Percentiles rank a stretch among this genome's conserved stretches.
Evolutionary conservation across 2,888 invertebrate species (phyloP).

Genomic region (Loripinus fragilis): DNA sequence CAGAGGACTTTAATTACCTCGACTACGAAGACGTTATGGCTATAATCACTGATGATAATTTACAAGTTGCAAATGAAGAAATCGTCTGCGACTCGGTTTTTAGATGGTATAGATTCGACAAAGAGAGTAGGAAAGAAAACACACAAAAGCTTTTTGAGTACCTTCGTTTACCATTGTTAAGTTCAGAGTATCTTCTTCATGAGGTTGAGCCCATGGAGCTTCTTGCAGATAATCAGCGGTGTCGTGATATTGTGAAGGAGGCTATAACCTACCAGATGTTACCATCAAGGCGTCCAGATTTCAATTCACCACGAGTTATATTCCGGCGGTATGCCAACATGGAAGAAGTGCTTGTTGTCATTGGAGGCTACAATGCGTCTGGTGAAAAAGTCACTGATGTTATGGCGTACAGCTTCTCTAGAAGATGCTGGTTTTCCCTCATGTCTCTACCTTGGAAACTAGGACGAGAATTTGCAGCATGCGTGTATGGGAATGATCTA

Average conservation of each 20-base stretch:
- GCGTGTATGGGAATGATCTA: constrained; percentile 70
- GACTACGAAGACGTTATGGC: constrained; percentile 89
- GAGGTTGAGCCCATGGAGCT: constrained; percentile 69
- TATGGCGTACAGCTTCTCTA: constrained; percentile 66
- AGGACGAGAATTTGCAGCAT: constrained; percentile 67
- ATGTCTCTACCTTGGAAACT: constrained; percentile 64
- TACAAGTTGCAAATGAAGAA: constrained; percentile 94
- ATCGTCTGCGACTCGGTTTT: constrained; percentile 90
- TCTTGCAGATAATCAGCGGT: constrained; percentile 61
- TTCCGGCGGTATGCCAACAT: constrained; percentile 65
- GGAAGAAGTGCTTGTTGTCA: constrained; percentile 68
- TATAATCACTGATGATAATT: constrained; percentile 91
- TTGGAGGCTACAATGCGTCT: constrained; percentile 67
- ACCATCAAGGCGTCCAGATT: constrained; percentile 66
- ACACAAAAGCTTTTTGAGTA: constrained; percentile 81
- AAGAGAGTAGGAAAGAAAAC: constrained; percentile 84
- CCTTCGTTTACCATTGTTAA: constrained; percentile 71
- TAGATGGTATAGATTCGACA: constrained; percentile 88
- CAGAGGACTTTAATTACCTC: constrained; percentile 84
- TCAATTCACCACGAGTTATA: constrained; percentile 64
- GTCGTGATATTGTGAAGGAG: constrained; percentile 69
- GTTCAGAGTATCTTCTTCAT: constrained; percentile 69
- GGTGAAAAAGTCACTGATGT: constrained; percentile 69
- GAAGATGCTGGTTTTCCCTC: constrained; percentile 65
- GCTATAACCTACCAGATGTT: constrained; percentile 74